Evolutionary conservation across 2,113 vertebrate genomes (phyloP).

Genomic region (Rousettus leschenaultii): DNA sequence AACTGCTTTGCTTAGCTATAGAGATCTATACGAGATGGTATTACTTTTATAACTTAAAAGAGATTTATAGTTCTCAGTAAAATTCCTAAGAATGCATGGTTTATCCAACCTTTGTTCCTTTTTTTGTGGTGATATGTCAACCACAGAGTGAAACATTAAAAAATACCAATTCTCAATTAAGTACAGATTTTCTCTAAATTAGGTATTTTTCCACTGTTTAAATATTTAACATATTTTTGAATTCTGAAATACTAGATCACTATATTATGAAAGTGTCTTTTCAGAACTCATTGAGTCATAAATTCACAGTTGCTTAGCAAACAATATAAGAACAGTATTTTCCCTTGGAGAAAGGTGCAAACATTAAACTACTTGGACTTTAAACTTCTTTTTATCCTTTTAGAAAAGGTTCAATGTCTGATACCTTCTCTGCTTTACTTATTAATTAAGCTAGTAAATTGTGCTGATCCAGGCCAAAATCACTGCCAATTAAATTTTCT

Average conservation of each 20-base stretch:
- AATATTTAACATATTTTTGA: conserved; percentile 23
- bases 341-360: neutral
- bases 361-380: neutral
- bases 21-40: conserved; percentile 64
- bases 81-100: conserved; percentile 57
- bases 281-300: conserved; percentile 9
- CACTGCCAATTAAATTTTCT: neutral
- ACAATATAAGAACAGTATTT: neutral
- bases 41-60: conserved; percentile 73
- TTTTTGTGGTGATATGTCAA: neutral
- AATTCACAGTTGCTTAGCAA: conserved; percentile 25
- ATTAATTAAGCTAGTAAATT: neutral
- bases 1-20: conserved; percentile 77
- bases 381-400: neutral
- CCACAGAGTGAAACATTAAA: conserved; percentile 44
- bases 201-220: conserved; percentile 14
- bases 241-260: conserved; percentile 1
- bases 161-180: neutral
- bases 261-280: conserved; percentile 38
- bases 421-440: neutral
- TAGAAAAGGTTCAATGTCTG: neutral
- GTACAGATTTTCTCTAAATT: conserved; percentile 25
- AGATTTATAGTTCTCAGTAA: conserved; percentile 71
- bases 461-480: neutral
- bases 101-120: conserved; percentile 37